Percentiles rank a stretch among this genome's conserved stretches.
These are phyloP conservation scores for Tetramorium alpestre DNA, from an alignment of 1,140 invertebrate species.

Conservation along the genomic window DNA sequence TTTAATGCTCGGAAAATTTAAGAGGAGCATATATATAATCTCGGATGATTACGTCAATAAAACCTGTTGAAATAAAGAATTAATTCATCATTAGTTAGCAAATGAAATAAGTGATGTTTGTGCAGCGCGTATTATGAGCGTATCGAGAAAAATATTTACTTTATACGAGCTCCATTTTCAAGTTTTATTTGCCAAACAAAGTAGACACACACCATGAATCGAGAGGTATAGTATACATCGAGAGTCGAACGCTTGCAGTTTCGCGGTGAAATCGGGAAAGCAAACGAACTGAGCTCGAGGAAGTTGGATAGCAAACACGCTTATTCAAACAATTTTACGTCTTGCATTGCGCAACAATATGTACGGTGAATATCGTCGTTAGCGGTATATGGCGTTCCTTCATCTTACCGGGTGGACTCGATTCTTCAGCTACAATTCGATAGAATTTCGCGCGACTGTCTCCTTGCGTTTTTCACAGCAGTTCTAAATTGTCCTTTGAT, in stretches of 20 bases:
- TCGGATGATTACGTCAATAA: not conserved
- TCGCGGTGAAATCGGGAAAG: slow-evolving; percentile 25
- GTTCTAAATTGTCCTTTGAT: not conserved
- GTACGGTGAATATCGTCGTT: not conserved
- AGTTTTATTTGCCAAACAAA: slow-evolving; percentile 39
- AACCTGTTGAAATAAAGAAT: not conserved
- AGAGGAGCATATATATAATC: no score
- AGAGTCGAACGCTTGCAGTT: not conserved
- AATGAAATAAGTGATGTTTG: not conserved
- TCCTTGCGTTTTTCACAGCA: not conserved
- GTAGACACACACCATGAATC: not conserved
- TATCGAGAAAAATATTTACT: slow-evolving; percentile 27
- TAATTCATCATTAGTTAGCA: not conserved
- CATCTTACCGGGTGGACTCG: not conserved
- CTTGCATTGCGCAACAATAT: slow-evolving; percentile 28
- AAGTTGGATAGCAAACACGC: slow-evolving; percentile 28
- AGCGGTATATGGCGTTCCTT: not conserved
- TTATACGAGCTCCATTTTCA: not conserved
- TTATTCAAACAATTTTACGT: slow-evolving; percentile 42
- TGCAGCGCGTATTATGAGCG: not conserved
- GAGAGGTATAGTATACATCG: not conserved
- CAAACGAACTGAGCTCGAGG: slow-evolving; percentile 1
- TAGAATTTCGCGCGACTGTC: slow-evolving; percentile 11
- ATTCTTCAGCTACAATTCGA: slow-evolving; percentile 20
- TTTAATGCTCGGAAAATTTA: not conserved